phyloP scores from a whole-genome alignment of 2,888 invertebrate genomes.

The Rutpela maculata region DNA sequence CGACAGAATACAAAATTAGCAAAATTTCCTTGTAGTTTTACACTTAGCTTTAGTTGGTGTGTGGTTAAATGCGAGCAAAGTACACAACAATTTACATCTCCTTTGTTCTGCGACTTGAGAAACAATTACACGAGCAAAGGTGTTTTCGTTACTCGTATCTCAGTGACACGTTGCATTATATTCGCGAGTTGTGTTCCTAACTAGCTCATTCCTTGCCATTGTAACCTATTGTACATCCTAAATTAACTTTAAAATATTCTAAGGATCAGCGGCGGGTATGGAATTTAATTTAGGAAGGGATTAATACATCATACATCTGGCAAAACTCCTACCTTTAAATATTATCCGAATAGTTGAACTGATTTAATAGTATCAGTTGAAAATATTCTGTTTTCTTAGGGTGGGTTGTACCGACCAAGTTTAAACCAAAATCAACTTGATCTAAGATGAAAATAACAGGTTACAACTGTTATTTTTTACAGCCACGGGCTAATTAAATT shows the following conservation, averaged over 20 bases:
- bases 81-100: constrained; percentile 59
- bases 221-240: constrained; percentile 69
- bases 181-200: constrained; percentile 57
- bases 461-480: no score
- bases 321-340: no score
- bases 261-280: constrained; percentile 36
- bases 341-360: no score
- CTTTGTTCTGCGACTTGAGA: constrained; percentile 60
- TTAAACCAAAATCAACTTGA: no score
- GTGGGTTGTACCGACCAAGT: no score
- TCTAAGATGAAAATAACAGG: no score
- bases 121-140: constrained; percentile 61
- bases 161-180: constrained; percentile 68
- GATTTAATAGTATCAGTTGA: no score
- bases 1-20: constrained; percentile 43
- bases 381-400: no score
- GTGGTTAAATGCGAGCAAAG: constrained; percentile 63
- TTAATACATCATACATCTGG: no score
- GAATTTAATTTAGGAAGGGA: neutral
- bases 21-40: constrained; percentile 51
- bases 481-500: no score
- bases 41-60: constrained; percentile 38
- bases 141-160: constrained; percentile 58
- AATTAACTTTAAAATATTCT: constrained; percentile 60
- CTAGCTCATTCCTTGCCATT: constrained; percentile 70